Evolutionary conservation across 2,113 vertebrate genomes (phyloP).

Genomic region (Oryzias javanicus): DNA sequence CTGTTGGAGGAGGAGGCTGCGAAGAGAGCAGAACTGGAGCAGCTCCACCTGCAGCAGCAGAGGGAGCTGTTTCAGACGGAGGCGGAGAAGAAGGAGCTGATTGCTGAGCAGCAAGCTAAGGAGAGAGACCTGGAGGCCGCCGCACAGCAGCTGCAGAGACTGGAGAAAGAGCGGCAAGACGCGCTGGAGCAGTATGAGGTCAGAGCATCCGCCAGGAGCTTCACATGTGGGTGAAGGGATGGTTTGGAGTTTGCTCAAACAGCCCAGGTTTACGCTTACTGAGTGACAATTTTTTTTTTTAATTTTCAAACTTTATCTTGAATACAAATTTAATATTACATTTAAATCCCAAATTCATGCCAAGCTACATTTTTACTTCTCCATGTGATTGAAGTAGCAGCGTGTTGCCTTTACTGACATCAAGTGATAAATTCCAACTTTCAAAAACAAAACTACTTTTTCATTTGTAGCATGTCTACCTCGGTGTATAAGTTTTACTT

Average conservation of each 20-base stretch:
- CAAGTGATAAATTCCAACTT: background rate
- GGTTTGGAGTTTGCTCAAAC: too few relatives aligned
- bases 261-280: too few relatives aligned
- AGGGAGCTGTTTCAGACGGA: constrained; percentile 84
- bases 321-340: too few relatives aligned
- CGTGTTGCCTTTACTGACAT: too few relatives aligned
- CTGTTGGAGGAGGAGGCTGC: constrained; percentile 87
- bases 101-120: constrained; percentile 80
- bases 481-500: too few relatives aligned
- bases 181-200: constrained; percentile 90
- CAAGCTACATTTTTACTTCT: too few relatives aligned
- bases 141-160: constrained; percentile 84
- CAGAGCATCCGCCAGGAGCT: constrained; percentile 1
- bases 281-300: too few relatives aligned
- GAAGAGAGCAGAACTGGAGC: constrained; percentile 88
- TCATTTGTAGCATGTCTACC: too few relatives aligned
- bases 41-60: constrained; percentile 88
- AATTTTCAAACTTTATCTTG: too few relatives aligned
- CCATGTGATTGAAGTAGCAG: background rate
- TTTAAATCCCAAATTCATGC: too few relatives aligned
- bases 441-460: too few relatives aligned
- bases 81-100: constrained; percentile 89
- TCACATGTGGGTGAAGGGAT: background rate
- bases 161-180: constrained; percentile 85
- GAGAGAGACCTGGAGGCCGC: constrained; percentile 86